A percentile compares a stretch with the other conserved stretches of the same genome.
These are phyloP conservation scores for Cyclophora punctaria DNA, from an alignment of 2,888 invertebrate genomes.

Conservation along the genomic window DNA sequence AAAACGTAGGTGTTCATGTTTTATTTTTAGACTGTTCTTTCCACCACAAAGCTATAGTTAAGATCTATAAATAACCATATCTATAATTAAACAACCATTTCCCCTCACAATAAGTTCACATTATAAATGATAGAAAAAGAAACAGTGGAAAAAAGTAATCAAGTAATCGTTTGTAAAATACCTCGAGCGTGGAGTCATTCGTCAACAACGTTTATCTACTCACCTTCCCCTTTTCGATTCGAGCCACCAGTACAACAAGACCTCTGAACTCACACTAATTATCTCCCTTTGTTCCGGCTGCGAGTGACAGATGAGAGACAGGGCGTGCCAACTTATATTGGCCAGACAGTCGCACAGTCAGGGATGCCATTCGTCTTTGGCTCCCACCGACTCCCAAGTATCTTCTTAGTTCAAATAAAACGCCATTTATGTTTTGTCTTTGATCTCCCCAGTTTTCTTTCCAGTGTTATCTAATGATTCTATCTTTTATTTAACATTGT, in stretches of 20 bases:
- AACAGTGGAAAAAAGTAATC: slow-evolving; percentile 16
- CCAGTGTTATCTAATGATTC: too few species aligned
- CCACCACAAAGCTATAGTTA: too few species aligned
- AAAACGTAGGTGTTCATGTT: too few species aligned
- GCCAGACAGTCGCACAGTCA: slow-evolving; percentile 27
- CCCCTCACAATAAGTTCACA: not conserved
- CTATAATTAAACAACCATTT: too few species aligned
- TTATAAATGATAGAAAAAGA: not conserved
- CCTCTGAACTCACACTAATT: slow-evolving; percentile 24
- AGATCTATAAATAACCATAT: too few species aligned
- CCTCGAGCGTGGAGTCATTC: slow-evolving; percentile 47
- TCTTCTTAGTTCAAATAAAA: too few species aligned
- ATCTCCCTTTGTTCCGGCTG: slow-evolving; percentile 15
- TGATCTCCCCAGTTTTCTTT: too few species aligned
- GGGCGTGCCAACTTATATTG: slow-evolving; percentile 37
- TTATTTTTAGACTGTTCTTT: too few species aligned
- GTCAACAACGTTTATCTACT: slow-evolving; percentile 40
- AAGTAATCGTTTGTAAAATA: slow-evolving; percentile 38
- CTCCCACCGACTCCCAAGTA: too few species aligned
- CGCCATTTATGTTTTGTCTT: too few species aligned
- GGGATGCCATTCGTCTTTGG: slow-evolving; percentile 13
- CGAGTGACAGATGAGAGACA: slow-evolving; percentile 19
- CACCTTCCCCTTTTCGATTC: slow-evolving; percentile 41
- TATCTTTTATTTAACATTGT: too few species aligned
- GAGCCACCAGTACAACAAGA: slow-evolving; percentile 28